These are phyloP conservation scores for Oriolus oriolus DNA, from an alignment of 2,113 vertebrate species.

Conservation along the genomic window DNA sequence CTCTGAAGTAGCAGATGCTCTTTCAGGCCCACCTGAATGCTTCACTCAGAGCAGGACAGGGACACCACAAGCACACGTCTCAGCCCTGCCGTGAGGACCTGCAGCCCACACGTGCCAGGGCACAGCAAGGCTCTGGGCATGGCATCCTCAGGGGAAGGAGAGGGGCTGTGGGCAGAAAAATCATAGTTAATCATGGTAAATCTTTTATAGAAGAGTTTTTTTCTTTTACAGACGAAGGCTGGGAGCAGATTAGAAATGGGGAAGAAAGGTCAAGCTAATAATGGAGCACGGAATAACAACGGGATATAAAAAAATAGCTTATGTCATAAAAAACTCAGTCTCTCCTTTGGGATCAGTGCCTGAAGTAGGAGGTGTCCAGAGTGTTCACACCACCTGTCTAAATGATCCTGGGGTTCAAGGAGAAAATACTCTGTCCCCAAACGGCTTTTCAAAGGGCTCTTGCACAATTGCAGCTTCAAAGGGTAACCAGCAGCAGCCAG, in stretches of 20 bases:
- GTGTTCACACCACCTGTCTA: neutral
- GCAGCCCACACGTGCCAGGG: neutral
- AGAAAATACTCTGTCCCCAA: neutral
- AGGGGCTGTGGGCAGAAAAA: neutral
- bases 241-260: neutral
- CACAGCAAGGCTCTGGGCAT: neutral
- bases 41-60: neutral
- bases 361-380: neutral
- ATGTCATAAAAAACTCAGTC: neutral
- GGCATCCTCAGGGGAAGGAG: neutral
- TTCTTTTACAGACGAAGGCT: neutral
- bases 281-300: neutral
- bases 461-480: neutral
- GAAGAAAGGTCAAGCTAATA: neutral
- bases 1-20: neutral
- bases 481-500: neutral
- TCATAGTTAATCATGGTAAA: neutral
- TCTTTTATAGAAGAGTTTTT: neutral
- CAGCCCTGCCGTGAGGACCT: neutral
- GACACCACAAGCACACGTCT: fast-evolving
- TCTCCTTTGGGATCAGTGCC: neutral
- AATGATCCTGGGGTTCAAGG: neutral
- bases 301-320: neutral
- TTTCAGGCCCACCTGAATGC: neutral
- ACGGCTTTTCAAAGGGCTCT: neutral